Base-by-base conservation (phyloP, 2,113 vertebrate genomes). In the Elaphurus davidianus region DNA sequence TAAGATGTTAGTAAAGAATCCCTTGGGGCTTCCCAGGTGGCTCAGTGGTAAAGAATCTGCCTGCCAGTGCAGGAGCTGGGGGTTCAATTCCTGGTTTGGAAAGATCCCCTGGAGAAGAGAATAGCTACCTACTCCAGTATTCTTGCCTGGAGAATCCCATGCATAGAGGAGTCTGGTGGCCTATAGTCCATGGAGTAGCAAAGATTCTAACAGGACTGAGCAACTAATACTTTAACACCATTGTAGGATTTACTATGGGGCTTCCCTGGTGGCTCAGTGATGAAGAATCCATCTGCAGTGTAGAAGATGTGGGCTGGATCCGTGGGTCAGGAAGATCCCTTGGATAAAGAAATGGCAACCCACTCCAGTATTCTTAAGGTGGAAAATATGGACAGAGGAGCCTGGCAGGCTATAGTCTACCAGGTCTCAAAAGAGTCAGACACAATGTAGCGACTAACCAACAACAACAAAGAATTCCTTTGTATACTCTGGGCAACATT, bases 1-100 rank as follows among this genome's bases (percentile, higher is more conserved):
- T 79, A 95, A 92, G 36, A 90, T 90, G 7, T 95, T 91, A 93
- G 52, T 84, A 79, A 94, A 93, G 15, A 83, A 81, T n/a, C 62
- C 5, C 23, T 27, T 76, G 36, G 71, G 12, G 36, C 11, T 43
- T 76, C 71, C 67, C 67, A 40, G 36, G 21, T 74, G 21, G 67
- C 67, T 74, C 71, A 25, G 11, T 25, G 71, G 36, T 14, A 43
- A 25, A 74, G 71, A 74, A 25, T 74, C 21, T 0, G 0, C 67
- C 67, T 74, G 71, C 71, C 71, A 25, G 2, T 43, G 36, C 36
- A 74, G 21, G 36, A 74, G 36, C 36, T 43, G 2, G 5, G 12
- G 71, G 71, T 74, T 74, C 71, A 43, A 0, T 74, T 27, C 36
- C 36, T 27, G 21, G 36, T 23, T 74, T 74, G 36, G 71, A 36